Base-by-base conservation (phyloP, 2,888 invertebrate genomes). In the Rhingia rostrata region DNA sequence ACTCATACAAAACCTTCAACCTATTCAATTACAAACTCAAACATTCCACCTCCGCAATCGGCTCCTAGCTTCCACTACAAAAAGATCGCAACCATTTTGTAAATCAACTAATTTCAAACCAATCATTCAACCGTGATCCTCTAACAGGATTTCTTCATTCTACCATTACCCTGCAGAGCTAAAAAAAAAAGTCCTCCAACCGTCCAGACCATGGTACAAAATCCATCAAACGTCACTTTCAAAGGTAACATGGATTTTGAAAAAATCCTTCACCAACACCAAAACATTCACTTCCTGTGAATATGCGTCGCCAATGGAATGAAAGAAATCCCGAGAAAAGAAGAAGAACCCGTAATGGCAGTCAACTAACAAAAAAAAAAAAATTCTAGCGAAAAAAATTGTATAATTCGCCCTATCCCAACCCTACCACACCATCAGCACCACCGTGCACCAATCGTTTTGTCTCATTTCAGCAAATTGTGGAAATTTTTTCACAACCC, bases 391-490 rank as follows among this genome's bases (percentile, higher is more conserved):
- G n/a, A 6, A 53, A 32, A 67, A 54, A 77, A 79, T 22, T 22
- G n/a, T 12, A 75, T 45, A 54, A 33, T n/a, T 30, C 3, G 22
- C 54, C 60, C 45, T 47, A 49, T 30, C 7, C 41, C 61, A 60
- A 67, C 77, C 60, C 53, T 54, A 51, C 41, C 32, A 41, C 33
- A 56, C 53, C 67, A 60, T 56, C 69, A 47, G 64, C 70, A 56
- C 49, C 69, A 22, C 22, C 22, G 2, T 22, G 22, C 73, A 78
- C 83, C 83, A 83, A 78, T 83, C 83, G 78, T 78, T 78, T 74
- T 78, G 78, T 83, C 83, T 83, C 78, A 83, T 83, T 83, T 83
- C 83, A 78, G 60, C 83, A 73, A 83, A 69, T 78, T 73, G 73
- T 45, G 22, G 35, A 14, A 73, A 41, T 72, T 72, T 77, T 82